Conservation (phyloP, 2,113 vertebrate species). For the Astatoreochromis straeleni region DNA sequence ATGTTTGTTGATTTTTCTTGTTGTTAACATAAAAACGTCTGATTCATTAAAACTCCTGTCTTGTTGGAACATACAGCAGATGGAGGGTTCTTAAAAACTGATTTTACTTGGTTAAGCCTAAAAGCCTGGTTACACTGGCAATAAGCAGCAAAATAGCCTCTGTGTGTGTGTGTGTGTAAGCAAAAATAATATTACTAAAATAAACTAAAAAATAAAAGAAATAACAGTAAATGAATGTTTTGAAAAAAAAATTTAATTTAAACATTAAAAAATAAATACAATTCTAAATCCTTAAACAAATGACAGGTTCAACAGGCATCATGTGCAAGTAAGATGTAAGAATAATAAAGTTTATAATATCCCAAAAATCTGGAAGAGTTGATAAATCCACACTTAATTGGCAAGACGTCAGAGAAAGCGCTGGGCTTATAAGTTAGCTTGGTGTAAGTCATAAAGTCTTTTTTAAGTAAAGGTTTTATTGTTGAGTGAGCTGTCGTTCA, state of each 20-base stretch:
- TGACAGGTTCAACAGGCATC: neutral
- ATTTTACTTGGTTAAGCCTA: neutral
- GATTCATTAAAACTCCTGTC: neutral
- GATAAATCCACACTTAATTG: neutral
- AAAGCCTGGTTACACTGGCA: neutral
- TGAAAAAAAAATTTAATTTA: rapidly evolving
- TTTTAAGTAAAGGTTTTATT: neutral
- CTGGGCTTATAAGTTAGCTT: neutral
- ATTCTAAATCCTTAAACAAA: neutral
- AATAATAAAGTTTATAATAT: neutral
- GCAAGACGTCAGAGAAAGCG: neutral
- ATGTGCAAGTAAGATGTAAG: neutral
- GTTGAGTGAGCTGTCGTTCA: neutral
- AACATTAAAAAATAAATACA: neutral
- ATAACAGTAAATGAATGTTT: neutral
- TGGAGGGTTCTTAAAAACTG: neutral
- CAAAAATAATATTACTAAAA: neutral
- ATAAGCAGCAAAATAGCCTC: neutral
- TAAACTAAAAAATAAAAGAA: neutral
- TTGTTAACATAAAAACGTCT: neutral
- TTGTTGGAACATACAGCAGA: neutral
- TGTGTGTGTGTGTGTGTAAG: neutral
- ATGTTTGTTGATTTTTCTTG: neutral
- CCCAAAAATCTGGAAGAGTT: neutral
- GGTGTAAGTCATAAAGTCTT: neutral